These are phyloP conservation scores for Helicoverpa zea DNA, from an alignment of 1,140 invertebrate genomes.

Conservation along the genomic window DNA sequence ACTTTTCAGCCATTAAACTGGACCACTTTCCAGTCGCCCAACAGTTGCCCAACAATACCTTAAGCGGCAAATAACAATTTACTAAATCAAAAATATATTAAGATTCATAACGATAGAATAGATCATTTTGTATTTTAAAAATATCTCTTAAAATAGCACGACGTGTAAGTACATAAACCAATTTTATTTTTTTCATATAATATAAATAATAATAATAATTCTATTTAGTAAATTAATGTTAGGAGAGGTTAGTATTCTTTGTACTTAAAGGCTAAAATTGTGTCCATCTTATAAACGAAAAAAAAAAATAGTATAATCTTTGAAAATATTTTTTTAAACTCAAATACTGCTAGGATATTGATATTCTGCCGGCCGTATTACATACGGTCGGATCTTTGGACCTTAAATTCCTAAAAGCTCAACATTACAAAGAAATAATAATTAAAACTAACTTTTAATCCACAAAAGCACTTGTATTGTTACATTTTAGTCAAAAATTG, in stretches of 20 bases:
- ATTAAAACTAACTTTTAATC: slow-evolving; percentile 65
- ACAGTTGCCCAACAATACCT: slow-evolving; percentile 29
- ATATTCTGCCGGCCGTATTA: slow-evolving; percentile 66
- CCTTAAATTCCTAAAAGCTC: slow-evolving; percentile 79
- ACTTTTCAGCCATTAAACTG: background rate
- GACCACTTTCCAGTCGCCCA: background rate
- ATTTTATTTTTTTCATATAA: slow-evolving; percentile 54
- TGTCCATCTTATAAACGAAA: slow-evolving; percentile 63
- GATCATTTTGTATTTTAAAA: slow-evolving; percentile 59
- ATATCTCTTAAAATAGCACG: slow-evolving; percentile 70
- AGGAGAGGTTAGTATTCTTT: slow-evolving; percentile 75
- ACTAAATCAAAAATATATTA: slow-evolving; percentile 53
- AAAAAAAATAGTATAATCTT: slow-evolving; percentile 62
- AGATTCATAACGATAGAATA: slow-evolving; percentile 67
- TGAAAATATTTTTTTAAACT: slow-evolving; percentile 60
- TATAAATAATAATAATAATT: slow-evolving; percentile 72
- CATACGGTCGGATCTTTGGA: slow-evolving; percentile 80
- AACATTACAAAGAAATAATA: slow-evolving; percentile 62
- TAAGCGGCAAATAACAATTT: slow-evolving; percentile 28
- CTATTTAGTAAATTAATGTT: slow-evolving; percentile 51
- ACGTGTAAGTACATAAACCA: slow-evolving; percentile 82
- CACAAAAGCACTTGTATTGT: slow-evolving; percentile 66
- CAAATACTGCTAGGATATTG: slow-evolving; percentile 78
- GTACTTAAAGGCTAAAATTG: slow-evolving; percentile 75
- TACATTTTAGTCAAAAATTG: slow-evolving; percentile 71